A percentile compares a stretch with the other conserved stretches of the same genome.
phyloP scores from a whole-genome alignment of 92 coral and sea anemone genomes.

The Pocillopora meandrina region DNA sequence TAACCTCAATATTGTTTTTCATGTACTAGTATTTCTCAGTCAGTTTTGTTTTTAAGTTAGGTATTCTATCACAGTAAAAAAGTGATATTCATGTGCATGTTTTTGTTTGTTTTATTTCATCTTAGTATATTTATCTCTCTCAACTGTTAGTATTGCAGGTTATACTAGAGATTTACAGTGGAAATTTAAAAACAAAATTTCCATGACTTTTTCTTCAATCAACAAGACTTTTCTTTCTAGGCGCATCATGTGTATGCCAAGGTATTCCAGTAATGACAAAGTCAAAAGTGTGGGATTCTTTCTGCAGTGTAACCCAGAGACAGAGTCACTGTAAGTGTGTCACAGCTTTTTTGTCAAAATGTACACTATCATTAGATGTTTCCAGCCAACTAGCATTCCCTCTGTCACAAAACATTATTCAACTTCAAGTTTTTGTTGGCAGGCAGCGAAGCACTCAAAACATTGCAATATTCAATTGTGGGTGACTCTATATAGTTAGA shows the following conservation, averaged over 20 bases:
- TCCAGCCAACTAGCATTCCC: background rate
- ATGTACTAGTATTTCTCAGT: background rate
- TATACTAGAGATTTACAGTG: no score
- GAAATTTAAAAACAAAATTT: no score
- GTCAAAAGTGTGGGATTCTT: slow-evolving; percentile 92
- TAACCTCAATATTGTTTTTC: no score
- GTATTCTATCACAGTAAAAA: background rate
- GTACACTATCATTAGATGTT: background rate
- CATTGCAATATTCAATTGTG: no score
- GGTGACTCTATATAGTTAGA: no score
- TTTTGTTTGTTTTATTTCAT: no score
- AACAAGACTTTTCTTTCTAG: slow-evolving; percentile 31
- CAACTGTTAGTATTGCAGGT: no score
- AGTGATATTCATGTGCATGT: no score
- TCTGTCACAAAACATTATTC: no score
- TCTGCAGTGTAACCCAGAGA: slow-evolving; percentile 92
- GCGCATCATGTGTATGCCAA: slow-evolving; percentile 97
- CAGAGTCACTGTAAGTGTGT: slow-evolving; percentile 86
- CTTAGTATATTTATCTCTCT: no score
- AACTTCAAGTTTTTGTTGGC: no score
- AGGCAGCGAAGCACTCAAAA: no score
- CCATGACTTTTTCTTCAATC: background rate
- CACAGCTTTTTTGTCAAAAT: background rate
- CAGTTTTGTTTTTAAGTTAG: background rate
- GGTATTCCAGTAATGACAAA: slow-evolving; percentile 73